These are phyloP conservation scores for Drosophila emarginata DNA, from an alignment of 2,888 invertebrate species.

Conservation along the genomic window DNA sequence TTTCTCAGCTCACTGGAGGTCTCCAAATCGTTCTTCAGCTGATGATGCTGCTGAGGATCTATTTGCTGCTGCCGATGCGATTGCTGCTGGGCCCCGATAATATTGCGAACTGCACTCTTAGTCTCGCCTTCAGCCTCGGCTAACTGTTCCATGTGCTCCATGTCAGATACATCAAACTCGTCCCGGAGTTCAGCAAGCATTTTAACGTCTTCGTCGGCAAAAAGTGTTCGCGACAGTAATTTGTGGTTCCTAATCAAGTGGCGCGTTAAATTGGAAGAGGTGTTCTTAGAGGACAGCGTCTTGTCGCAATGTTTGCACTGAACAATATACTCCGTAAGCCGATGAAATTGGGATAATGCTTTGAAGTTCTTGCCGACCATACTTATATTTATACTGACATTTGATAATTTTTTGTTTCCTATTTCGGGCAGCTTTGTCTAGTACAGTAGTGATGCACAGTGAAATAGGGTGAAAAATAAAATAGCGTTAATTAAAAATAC, in stretches of 20 bases:
- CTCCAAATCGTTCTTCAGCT: slow-evolving; percentile 40
- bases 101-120: slow-evolving; percentile 60
- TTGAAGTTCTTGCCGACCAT: slow-evolving; percentile 71
- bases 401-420: slow-evolving; percentile 19
- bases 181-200: slow-evolving; percentile 63
- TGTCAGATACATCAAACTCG: slow-evolving; percentile 55
- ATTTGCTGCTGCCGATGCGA: slow-evolving; percentile 40
- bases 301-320: slow-evolving; percentile 71
- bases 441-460: background rate
- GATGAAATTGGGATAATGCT: slow-evolving; percentile 69
- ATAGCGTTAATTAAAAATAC: background rate
- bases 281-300: slow-evolving; percentile 69
- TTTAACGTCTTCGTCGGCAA: slow-evolving; percentile 67
- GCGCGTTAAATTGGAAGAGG: slow-evolving; percentile 69
- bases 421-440: slow-evolving; percentile 3
- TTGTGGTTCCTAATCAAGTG: slow-evolving; percentile 65
- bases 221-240: slow-evolving; percentile 57
- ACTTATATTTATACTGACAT: slow-evolving; percentile 18
- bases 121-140: slow-evolving; percentile 60
- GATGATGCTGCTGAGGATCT: slow-evolving; percentile 29
- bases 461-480: background rate
- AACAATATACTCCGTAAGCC: slow-evolving; percentile 64
- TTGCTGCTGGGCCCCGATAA: slow-evolving; percentile 44
- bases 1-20: slow-evolving; percentile 51
- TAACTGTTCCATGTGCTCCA: slow-evolving; percentile 44